phyloP scores from a whole-genome alignment of 92 coral and sea anemone species.

The Heliopora coerulea region DNA sequence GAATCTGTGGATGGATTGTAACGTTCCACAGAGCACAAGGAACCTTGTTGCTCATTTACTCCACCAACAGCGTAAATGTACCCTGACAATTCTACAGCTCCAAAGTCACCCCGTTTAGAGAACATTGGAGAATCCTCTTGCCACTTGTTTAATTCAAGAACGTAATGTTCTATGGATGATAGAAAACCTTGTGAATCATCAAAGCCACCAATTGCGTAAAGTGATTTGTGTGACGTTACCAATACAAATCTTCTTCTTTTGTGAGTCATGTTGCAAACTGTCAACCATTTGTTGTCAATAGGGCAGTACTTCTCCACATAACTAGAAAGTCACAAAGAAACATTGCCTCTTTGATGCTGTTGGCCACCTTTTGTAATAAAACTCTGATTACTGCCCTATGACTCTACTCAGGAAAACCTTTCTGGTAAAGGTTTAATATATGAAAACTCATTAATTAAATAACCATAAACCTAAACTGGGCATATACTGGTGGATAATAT shows the following conservation, averaged over 20 bases:
- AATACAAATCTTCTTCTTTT: constrained; percentile 87
- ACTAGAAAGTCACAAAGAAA: constrained; percentile 45
- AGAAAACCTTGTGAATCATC: constrained; percentile 85
- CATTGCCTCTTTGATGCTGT: not conserved
- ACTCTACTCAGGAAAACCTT: no score
- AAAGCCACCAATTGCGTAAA: constrained; percentile 96
- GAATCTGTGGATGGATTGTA: constrained; percentile 63
- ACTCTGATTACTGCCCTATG: no score
- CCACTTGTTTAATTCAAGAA: constrained; percentile 70
- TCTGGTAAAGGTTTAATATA: no score
- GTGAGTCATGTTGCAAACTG: constrained; percentile 82
- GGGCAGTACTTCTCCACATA: constrained; percentile 97
- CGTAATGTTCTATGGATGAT: constrained; percentile 80
- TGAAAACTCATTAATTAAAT: no score
- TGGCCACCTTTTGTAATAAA: no score
- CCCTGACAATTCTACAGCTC: constrained; percentile 81
- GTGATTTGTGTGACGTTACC: constrained; percentile 63
- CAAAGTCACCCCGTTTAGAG: constrained; percentile 85
- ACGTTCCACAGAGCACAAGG: constrained; percentile 88
- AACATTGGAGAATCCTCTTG: constrained; percentile 78
- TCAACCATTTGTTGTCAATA: constrained; percentile 72
- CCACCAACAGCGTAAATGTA: constrained; percentile 95
- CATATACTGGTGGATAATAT: no score
- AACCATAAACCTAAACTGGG: no score
- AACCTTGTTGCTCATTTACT: constrained; percentile 91